phyloP scores from a whole-genome alignment of 2,888 invertebrate species.

The Bombylius discolor region DNA sequence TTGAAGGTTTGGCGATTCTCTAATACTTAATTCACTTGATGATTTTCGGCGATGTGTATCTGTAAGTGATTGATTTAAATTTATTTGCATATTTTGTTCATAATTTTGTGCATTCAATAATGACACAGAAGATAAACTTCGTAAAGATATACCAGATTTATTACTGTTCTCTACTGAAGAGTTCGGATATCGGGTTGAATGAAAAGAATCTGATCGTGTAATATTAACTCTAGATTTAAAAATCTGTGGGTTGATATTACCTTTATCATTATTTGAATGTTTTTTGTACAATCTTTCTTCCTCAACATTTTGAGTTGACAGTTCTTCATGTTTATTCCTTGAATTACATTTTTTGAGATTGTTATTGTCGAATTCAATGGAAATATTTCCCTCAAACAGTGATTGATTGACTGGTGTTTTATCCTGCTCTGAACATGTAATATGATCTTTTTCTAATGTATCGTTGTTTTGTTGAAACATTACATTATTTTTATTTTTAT shows the following conservation, averaged over 20 bases:
- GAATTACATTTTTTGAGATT: neutral
- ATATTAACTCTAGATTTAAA: conserved; percentile 10
- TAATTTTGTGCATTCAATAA: conserved; percentile 19
- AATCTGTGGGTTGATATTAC: conserved; percentile 6
- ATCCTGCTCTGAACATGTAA: neutral
- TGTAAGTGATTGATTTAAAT: conserved; percentile 2
- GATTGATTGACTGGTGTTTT: neutral
- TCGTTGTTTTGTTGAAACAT: too few species aligned
- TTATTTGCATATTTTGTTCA: conserved; percentile 6
- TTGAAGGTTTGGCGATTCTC: conserved; percentile 34
- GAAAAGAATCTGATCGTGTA: conserved; percentile 31
- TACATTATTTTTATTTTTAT: too few species aligned
- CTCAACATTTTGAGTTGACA: conserved; percentile 6
- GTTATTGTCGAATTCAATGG: neutral
- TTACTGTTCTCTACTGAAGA: conserved; percentile 4
- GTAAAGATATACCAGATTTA: conserved; percentile 11
- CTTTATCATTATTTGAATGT: conserved; percentile 16
- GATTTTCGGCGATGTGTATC: conserved; percentile 26
- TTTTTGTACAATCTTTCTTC: conserved; percentile 22
- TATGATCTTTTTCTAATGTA: too few species aligned
- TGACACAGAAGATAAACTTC: conserved; percentile 32
- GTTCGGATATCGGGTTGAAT: conserved; percentile 20
- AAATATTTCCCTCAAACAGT: neutral
- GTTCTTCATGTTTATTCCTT: neutral
- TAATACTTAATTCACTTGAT: conserved; percentile 34